Conservation (phyloP, 1,140 invertebrate species). For the Akabosia matsudoensis region DNA sequence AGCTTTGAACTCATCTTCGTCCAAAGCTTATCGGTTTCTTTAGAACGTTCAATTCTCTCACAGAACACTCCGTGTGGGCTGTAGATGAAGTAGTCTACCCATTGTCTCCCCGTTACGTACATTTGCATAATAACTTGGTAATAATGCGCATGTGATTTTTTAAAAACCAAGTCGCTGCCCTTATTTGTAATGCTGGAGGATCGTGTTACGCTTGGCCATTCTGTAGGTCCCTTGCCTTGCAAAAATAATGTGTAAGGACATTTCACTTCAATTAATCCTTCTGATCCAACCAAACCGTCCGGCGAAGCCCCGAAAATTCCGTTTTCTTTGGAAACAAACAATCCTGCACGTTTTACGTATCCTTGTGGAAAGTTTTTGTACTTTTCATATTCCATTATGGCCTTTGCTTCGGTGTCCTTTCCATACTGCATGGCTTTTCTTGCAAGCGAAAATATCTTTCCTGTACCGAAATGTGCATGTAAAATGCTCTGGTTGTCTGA, state of each 20-base stretch:
- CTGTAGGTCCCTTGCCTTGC: constrained; percentile 37
- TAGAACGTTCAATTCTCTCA: constrained; percentile 36
- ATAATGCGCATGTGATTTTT: constrained; percentile 50
- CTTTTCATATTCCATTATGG: constrained; percentile 8
- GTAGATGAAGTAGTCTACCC: constrained; percentile 51
- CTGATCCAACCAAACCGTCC: constrained; percentile 51
- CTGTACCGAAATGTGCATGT: not conserved
- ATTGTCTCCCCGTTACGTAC: constrained; percentile 48
- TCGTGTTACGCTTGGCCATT: constrained; percentile 28
- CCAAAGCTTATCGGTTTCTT: constrained; percentile 44
- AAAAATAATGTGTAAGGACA: constrained; percentile 45
- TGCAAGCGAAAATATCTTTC: not conserved
- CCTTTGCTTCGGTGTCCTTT: constrained; percentile 13
- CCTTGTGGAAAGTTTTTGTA: not conserved
- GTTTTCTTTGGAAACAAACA: constrained; percentile 50
- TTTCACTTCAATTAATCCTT: constrained; percentile 51
- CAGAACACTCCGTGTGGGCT: constrained; percentile 43
- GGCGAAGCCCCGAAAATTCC: constrained; percentile 51
- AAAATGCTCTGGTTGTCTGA: constrained; percentile 17
- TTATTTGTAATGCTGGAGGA: not conserved
- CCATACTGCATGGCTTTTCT: not conserved
- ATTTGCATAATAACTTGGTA: constrained; percentile 53
- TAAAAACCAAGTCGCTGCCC: constrained; percentile 37
- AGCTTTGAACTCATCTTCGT: constrained; percentile 41
- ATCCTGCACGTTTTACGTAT: constrained; percentile 37